Base-by-base conservation (phyloP, 2,888 invertebrate genomes). In the Cerceris ruficornis region DNA sequence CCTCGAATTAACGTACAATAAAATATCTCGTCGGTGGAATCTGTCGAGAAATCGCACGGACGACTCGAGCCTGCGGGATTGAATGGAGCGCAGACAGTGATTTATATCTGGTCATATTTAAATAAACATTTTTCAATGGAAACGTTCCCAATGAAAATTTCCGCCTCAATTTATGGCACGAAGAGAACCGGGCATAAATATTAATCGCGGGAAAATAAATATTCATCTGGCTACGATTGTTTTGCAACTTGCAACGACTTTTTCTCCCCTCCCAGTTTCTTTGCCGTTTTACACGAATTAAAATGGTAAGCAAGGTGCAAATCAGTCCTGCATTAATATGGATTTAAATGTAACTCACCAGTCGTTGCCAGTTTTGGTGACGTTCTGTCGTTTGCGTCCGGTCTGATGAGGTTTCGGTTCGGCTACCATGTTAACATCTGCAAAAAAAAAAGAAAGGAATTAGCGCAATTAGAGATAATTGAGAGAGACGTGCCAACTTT, bases 381-480 rank as follows among this genome's bases (percentile, higher is more conserved):
- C 93, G 90, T 95, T 95, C 91, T 95, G 95, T 86, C 95, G 92
- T 91, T 95, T 95, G 85, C 95, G 93, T 82, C 95, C 95, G 43
- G 95, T 95, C 91, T 95, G 95, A 89, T 95, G 95, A 68, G 95
- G 95, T 92, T 96, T 96, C 59, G 96, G 96, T 92, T 96, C 96
- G 28, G 96, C 95, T 67, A 96, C 96, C 95, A 96, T 95, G 92
- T 96, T 96, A 83, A 96, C 95, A 93, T 95, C 95, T 95, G 94
- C 72, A 94, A 70, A 14, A 65, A 61, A 66, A 55, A 57, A 13
- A 15, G 7, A 8, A 49, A 42, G 14, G 15, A 8, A 6, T 39
- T 7, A 28, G n/a, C 57, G 0, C 6, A n/a, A 28, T 55, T 42
- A 69, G 14, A 14, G 28, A 28, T 28, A 28, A 28, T 28, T 28